phyloP scores from a whole-genome alignment of 2,888 invertebrate genomes.

The Nephrotoma appendiculata region DNA sequence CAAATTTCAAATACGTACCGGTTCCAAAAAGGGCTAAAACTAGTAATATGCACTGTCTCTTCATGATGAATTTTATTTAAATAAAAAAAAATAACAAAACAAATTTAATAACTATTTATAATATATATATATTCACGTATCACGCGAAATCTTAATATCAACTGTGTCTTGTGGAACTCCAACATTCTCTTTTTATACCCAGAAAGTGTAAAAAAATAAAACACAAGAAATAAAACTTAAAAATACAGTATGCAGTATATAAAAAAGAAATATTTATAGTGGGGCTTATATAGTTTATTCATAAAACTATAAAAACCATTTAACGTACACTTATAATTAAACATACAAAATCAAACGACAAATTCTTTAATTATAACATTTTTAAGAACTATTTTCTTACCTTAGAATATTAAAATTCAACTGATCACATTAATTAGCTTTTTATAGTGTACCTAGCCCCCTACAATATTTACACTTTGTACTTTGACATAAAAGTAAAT shows the following conservation, averaged over 20 bases:
- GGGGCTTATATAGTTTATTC: slow-evolving; percentile 3
- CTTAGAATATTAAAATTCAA: neutral
- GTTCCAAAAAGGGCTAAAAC: slow-evolving; percentile 50
- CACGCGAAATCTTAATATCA: slow-evolving; percentile 28
- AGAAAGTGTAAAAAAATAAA: slow-evolving; percentile 13
- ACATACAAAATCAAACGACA: neutral
- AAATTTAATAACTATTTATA: neutral
- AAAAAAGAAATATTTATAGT: neutral
- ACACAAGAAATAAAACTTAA: neutral
- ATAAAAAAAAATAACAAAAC: slow-evolving; percentile 4
- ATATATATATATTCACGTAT: slow-evolving; percentile 5
- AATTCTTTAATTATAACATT: neutral
- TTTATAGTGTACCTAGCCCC: neutral
- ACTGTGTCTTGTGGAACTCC: slow-evolving; percentile 33
- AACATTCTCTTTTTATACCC: slow-evolving; percentile 36
- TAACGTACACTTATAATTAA: neutral
- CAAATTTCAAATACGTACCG: slow-evolving; percentile 39
- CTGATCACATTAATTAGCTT: too few relatives aligned
- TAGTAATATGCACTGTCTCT: slow-evolving; percentile 35
- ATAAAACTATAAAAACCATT: neutral
- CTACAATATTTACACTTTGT: neutral
- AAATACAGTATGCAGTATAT: neutral
- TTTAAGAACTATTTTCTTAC: neutral
- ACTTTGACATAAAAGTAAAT: neutral
- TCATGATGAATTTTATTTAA: slow-evolving; percentile 11